Percentiles rank a stretch among this genome's conserved stretches.
Evolutionary conservation across 2,888 invertebrate species (phyloP).

Genomic region (Agriopis leucophaearia): DNA sequence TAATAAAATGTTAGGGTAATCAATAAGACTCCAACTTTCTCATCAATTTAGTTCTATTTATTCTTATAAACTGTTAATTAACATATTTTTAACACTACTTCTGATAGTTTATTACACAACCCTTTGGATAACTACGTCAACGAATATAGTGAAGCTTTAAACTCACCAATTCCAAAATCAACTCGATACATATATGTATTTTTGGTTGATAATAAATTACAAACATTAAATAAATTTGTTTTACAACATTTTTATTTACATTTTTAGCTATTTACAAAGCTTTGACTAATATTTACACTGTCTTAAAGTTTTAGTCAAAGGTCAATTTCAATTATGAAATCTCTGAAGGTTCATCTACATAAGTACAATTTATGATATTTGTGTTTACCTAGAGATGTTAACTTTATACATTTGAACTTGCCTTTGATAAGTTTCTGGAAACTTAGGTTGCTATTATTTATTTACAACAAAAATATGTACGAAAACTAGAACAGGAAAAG

Average conservation of each 20-base stretch:
- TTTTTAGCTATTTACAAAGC: conserved; percentile 59
- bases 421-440: conserved; percentile 58
- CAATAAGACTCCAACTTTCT: conserved; percentile 54
- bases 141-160: conserved; percentile 59
- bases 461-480: conserved; percentile 45
- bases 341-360: conserved; percentile 29
- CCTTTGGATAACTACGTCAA: conserved; percentile 76
- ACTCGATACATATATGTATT: conserved; percentile 60
- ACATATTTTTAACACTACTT: conserved; percentile 77
- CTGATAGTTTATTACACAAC: conserved; percentile 84
- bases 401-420: conserved; percentile 58
- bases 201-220: conserved; percentile 69
- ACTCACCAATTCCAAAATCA: conserved; percentile 53
- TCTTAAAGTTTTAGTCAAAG: conserved; percentile 31
- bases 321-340: conserved; percentile 32
- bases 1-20: background rate
- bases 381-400: conserved; percentile 56
- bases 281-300: conserved; percentile 58
- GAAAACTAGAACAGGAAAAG: background rate
- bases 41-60: conserved; percentile 71
- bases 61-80: conserved; percentile 78
- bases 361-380: conserved; percentile 55
- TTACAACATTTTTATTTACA: conserved; percentile 61
- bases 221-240: conserved; percentile 58
- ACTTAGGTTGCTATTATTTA: conserved; percentile 45